These are phyloP conservation scores for Sebastes elongatus DNA, from an alignment of 2,797 vertebrate species.

Conservation along the genomic window DNA sequence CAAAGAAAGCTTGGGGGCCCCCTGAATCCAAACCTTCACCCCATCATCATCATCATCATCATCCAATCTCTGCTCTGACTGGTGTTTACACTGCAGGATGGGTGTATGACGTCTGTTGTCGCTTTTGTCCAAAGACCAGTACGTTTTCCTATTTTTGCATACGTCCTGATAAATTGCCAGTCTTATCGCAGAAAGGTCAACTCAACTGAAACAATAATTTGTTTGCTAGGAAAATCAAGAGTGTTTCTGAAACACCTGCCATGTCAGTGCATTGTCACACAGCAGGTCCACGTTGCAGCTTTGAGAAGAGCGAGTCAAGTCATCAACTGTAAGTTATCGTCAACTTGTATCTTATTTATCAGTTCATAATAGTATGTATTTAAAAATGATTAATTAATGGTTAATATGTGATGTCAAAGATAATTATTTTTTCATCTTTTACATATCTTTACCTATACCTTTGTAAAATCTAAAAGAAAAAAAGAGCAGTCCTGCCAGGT, in stretches of 20 bases:
- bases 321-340: conserved; percentile 55
- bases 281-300: background rate
- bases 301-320: conserved; percentile 9
- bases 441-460: no score
- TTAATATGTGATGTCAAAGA: background rate
- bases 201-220: conserved; percentile 36
- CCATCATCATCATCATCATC: background rate
- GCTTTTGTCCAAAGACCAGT: conserved; percentile 13
- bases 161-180: conserved; percentile 14
- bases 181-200: background rate
- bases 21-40: background rate
- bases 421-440: background rate
- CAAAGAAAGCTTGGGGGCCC: background rate
- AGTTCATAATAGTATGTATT: background rate
- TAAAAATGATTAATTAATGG: background rate
- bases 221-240: conserved; percentile 66
- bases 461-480: background rate
- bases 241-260: conserved; percentile 28
- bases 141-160: conserved; percentile 71
- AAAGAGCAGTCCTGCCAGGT: background rate
- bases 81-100: background rate
- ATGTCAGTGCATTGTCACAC: background rate
- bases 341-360: background rate
- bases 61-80: background rate
- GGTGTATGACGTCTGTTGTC: background rate